A percentile compares a stretch with the other conserved stretches of the same genome.
Conservation (phyloP, 2,888 invertebrate species). For the Zygothrica quintamaculata region DNA sequence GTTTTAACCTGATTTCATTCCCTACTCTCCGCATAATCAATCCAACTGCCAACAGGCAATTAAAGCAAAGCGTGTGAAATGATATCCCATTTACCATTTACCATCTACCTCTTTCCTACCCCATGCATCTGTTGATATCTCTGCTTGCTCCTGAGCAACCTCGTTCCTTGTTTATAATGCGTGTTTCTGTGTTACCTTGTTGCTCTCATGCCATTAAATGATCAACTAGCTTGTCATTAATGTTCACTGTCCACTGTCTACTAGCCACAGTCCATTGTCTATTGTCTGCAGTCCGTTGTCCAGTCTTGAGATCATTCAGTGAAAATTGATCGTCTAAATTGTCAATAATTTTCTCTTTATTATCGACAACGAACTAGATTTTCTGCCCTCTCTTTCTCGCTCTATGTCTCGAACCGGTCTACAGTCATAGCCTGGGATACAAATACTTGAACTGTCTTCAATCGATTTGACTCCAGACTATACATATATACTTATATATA, state of each 20-base stretch:
- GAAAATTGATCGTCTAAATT: constrained; percentile 67
- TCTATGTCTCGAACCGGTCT: constrained; percentile 30
- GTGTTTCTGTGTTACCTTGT: constrained; percentile 71
- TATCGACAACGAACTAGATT: constrained; percentile 67
- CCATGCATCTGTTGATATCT: constrained; percentile 27
- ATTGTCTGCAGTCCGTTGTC: constrained; percentile 2
- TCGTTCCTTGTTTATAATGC: constrained; percentile 50
- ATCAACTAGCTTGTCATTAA: no score
- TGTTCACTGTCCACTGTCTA: no score
- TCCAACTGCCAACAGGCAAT: constrained; percentile 20
- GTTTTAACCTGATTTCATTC: constrained; percentile 9
- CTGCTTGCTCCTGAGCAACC: constrained; percentile 39
- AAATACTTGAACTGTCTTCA: no score
- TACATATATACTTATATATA: no score
- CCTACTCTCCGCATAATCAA: neutral
- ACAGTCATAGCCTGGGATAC: no score
- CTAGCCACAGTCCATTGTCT: neutral
- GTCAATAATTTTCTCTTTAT: constrained; percentile 61
- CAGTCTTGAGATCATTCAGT: constrained; percentile 24
- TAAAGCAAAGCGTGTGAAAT: constrained; percentile 68
- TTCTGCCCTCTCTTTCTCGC: constrained; percentile 59
- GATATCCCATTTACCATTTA: constrained; percentile 19
- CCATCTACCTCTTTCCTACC: neutral
- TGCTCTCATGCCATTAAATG: no score
- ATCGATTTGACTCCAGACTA: no score